Evolutionary conservation across 2,113 vertebrate genomes (phyloP).

Genomic region (Protobothrops mucrosquamatus): DNA sequence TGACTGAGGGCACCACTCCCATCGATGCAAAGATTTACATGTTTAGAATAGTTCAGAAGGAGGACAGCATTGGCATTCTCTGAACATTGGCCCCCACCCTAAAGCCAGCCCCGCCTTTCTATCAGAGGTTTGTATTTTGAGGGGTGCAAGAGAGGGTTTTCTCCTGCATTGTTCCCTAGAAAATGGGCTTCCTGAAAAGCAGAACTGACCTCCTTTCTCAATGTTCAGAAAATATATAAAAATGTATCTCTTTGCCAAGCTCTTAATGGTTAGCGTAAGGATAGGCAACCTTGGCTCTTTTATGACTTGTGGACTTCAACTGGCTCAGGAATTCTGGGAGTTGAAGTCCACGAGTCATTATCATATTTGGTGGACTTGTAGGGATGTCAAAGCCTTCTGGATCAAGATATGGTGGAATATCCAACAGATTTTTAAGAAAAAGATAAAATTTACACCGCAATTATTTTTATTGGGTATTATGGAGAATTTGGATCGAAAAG

Average conservation of each 20-base stretch:
- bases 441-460: no score
- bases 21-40: not conserved
- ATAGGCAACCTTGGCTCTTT: no score
- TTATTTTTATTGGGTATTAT: no score
- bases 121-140: not conserved
- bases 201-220: not conserved
- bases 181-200: not conserved
- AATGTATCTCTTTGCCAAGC: not conserved
- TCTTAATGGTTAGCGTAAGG: not conserved
- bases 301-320: no score
- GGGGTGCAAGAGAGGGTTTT: not conserved
- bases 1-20: not conserved
- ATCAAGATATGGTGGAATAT: no score
- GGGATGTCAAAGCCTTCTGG: no score
- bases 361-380: no score
- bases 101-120: not conserved
- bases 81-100: not conserved
- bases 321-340: no score
- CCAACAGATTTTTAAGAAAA: no score
- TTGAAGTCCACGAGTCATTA: no score
- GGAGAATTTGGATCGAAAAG: no score
- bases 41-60: not conserved
- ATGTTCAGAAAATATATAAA: not conserved
- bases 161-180: not conserved
- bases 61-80: not conserved